Evolutionary conservation across 1,140 invertebrate species (phyloP), one percentile per base, ranked within the genome.

Genomic region (Calliphora vicina): DNA sequence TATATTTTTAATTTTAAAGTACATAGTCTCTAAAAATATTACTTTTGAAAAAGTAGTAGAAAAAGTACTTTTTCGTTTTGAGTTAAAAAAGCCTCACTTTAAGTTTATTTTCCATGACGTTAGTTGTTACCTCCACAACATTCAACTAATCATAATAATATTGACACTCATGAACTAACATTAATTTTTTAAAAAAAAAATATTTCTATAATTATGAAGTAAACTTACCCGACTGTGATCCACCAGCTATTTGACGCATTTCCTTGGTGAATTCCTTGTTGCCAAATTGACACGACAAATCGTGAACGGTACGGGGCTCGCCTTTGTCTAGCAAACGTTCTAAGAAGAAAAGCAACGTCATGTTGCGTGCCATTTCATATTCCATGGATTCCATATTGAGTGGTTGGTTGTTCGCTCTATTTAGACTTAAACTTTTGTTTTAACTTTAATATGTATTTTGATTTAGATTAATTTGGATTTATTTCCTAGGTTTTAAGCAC

Each of bases 191-290:
- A n/a, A 17, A 50, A 17, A 50, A 50, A 50, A 17, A 50, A 17
- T 4, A 50, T n/a, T n/a, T n/a, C n/a, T 50, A 50, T 6, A 50
- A 50, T 50, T 6, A 1, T 1, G 15, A 17, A 6, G 25, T 5
- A n/a, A n/a, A 78, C 87, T 89, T 82, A 85, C 92, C 97, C 87
- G 96, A 97, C 90, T 98, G 97, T 83, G 96, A 97, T 84, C 97
- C 97, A 76, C 97, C 97, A 87, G 97, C 97, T 86, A 98, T 98
- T 92, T 98, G 97, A 85, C 96, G 93, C 96, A 97, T 97, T 92
- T 98, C 97, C 92, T 97, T 97, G 3, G 97, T 97, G 89, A 98
- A 98, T 80, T 97, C 97, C 92, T 97, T 98, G 83, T 97, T 97
- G 87, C 97, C 97, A 91, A 98, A 98, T 91, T 98, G 97, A 92